Evolutionary conservation across 2,113 vertebrate genomes (phyloP).

Genomic region (Paramormyrops kingsleyae): DNA sequence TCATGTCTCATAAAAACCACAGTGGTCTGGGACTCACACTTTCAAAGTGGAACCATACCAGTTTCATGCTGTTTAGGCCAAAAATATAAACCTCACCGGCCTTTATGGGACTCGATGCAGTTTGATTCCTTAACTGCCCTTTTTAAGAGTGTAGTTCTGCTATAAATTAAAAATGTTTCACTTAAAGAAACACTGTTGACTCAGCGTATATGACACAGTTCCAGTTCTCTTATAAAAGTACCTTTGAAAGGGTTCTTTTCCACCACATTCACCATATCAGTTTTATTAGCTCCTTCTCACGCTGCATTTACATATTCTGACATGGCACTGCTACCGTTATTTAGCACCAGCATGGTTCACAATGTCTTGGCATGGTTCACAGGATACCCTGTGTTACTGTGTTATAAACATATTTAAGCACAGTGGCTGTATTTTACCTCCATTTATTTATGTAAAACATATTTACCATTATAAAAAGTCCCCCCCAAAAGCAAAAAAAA

Average conservation of each 20-base stretch:
- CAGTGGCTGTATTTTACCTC: background rate
- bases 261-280: background rate
- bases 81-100: background rate
- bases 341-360: background rate
- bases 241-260: background rate
- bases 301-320: background rate
- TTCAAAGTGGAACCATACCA: slow-evolving; percentile 1
- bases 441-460: background rate
- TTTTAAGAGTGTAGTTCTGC: slow-evolving; percentile 7
- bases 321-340: background rate
- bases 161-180: slow-evolving; percentile 8
- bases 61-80: background rate
- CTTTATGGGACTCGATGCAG: slow-evolving; percentile 3
- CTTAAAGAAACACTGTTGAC: background rate
- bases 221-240: background rate
- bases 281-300: background rate
- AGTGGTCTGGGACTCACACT: background rate
- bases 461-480: background rate
- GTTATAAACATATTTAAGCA: background rate
- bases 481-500: background rate
- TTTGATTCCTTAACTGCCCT: slow-evolving; percentile 25
- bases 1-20: background rate
- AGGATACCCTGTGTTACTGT: background rate
- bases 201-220: background rate
- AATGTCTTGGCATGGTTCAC: background rate